These are phyloP conservation scores for Drymodes brunneopygia DNA, from an alignment of 2,113 vertebrate species.

Conservation along the genomic window DNA sequence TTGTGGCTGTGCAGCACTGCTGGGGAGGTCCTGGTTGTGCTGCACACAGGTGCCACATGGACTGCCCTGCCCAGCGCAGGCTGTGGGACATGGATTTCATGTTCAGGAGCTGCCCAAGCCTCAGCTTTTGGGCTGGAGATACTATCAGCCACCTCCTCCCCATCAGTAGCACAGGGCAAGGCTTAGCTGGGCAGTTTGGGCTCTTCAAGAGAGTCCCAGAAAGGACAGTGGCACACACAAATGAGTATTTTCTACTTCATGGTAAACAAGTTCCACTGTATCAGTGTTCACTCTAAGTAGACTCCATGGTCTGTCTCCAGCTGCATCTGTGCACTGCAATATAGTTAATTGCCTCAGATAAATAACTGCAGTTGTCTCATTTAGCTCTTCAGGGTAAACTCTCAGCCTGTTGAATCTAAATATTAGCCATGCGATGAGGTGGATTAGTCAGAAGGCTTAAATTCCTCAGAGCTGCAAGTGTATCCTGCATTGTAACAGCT, in stretches of 20 bases:
- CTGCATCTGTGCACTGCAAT: conserved; percentile 22
- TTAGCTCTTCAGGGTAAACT: conserved; percentile 38
- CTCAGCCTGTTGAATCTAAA: conserved; percentile 14
- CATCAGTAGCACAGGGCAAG: background rate
- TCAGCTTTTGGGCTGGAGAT: background rate
- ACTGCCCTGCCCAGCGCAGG: background rate
- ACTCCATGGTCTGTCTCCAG: conserved; percentile 32
- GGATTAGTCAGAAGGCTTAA: background rate
- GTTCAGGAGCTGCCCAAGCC: background rate
- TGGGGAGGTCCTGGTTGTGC: background rate
- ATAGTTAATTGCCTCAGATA: conserved; percentile 10
- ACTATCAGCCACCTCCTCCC: background rate
- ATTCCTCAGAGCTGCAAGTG: conserved; percentile 23
- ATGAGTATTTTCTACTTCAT: background rate
- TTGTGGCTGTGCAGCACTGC: background rate
- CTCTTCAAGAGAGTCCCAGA: background rate
- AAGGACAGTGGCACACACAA: background rate
- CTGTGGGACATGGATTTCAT: background rate
- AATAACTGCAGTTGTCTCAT: conserved; percentile 13
- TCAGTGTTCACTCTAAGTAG: conserved; percentile 44
- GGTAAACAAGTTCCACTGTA: conserved; percentile 49
- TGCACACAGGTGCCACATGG: background rate
- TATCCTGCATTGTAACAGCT: conserved; percentile 10
- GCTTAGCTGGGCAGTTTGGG: background rate
- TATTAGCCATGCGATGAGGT: background rate